A percentile compares a stretch with the other conserved stretches of the same genome.
Conservation (phyloP, 2,797 vertebrate species). For the Pterois miles region DNA sequence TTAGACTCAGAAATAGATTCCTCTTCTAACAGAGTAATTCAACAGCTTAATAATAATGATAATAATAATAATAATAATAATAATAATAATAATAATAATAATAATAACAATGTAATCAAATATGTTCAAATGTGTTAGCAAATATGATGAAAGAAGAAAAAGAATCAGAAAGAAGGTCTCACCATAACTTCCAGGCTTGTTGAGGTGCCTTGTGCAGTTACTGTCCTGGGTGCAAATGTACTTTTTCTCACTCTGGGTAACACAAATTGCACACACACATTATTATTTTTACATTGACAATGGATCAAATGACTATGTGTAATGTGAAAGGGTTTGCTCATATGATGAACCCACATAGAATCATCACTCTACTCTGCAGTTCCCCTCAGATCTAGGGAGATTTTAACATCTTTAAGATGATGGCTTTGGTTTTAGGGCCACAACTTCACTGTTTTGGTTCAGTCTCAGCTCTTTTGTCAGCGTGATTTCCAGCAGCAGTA, state of each 20-base stretch:
- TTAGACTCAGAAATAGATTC: not conserved
- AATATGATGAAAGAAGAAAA: not conserved
- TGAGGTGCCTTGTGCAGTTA: constrained; percentile 60
- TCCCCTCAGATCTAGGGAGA: not conserved
- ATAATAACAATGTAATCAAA: no score
- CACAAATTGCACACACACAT: not conserved
- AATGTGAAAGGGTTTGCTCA: no score
- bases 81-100: not conserved
- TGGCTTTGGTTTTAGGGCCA: not conserved
- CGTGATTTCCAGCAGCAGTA: not conserved
- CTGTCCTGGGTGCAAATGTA: constrained; percentile 65
- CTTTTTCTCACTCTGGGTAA: constrained; percentile 75
- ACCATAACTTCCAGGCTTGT: constrained; percentile 78
- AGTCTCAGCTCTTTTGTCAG: not conserved
- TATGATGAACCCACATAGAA: not conserved
- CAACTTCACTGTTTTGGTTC: no score
- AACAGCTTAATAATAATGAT: not conserved
- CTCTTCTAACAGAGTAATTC: not conserved
- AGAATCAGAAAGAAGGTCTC: constrained; percentile 13
- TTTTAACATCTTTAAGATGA: not conserved
- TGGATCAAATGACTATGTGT: no score
- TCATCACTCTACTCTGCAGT: not conserved
- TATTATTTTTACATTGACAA: not conserved
- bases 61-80: not conserved
- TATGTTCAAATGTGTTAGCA: not conserved